These are phyloP conservation scores for Vulpes lagopus DNA, from an alignment of 2,113 vertebrate species.

Conservation along the genomic window DNA sequence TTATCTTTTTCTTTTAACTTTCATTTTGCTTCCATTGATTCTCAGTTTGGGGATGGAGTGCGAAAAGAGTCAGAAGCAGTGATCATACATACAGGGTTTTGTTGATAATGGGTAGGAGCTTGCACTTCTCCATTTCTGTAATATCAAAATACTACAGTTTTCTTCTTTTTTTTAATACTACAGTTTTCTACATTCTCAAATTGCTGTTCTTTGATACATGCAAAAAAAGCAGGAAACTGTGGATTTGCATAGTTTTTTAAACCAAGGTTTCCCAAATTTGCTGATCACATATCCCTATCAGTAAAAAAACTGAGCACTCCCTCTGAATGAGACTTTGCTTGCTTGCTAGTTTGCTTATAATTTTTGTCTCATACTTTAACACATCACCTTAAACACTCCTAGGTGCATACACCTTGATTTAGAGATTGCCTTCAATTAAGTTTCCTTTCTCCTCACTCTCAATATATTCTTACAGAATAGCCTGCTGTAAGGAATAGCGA, in stretches of 20 bases:
- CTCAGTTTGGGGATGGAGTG: not conserved
- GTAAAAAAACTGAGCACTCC: not conserved
- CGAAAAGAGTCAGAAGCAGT: not conserved
- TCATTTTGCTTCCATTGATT: conserved; percentile 35
- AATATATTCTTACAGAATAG: conserved; percentile 44
- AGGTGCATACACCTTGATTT: not conserved
- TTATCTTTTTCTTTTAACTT: conserved; percentile 26
- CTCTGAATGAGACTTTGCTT: not conserved
- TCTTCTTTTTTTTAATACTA: not conserved
- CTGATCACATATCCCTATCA: not conserved
- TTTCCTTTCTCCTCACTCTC: conserved; percentile 51
- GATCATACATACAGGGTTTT: not conserved
- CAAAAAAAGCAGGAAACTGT: not conserved
- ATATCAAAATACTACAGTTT: conserved; percentile 13
- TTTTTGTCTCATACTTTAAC: conserved; percentile 4
- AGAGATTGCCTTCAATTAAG: not conserved
- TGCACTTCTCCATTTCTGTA: not conserved
- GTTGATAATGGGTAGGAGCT: not conserved
- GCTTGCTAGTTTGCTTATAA: not conserved
- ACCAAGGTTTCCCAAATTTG: not conserved
- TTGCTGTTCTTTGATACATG: conserved; percentile 22
- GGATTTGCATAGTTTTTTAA: not conserved
- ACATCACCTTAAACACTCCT: conserved; percentile 17
- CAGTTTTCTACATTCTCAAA: conserved; percentile 24
- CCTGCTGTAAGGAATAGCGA: not conserved